phyloP scores from a whole-genome alignment of 2,113 vertebrate species.

The Pterocles burchelli region DNA sequence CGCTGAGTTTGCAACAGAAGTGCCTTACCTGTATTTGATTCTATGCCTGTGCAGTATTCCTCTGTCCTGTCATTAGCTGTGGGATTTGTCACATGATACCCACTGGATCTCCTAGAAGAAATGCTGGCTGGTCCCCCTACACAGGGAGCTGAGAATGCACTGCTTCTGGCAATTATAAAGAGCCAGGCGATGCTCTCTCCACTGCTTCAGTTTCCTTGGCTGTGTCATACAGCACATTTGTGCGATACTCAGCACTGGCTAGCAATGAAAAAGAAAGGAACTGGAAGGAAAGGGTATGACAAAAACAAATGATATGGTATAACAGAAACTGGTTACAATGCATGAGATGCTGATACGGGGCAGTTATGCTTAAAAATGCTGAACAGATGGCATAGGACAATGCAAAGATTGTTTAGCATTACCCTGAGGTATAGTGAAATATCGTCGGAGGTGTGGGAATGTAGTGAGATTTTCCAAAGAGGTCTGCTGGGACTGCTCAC shows the following conservation, averaged over 20 bases:
- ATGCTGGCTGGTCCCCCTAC: rapidly evolving
- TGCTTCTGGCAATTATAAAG: constrained; percentile 3
- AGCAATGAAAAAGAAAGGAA: constrained; percentile 32
- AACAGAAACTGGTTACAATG: not conserved
- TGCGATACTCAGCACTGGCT: not conserved
- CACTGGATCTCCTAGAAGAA: not conserved
- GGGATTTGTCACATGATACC: not conserved
- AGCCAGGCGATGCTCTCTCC: not conserved
- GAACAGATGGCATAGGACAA: constrained; percentile 68
- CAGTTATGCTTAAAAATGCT: constrained; percentile 49
- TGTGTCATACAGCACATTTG: not conserved
- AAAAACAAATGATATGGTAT: constrained; percentile 48
- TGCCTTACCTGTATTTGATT: not conserved
- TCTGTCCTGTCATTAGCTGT: not conserved
- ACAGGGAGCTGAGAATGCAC: not conserved
- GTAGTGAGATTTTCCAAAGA: constrained; percentile 54
- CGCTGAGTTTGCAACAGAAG: not conserved
- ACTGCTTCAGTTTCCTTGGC: not conserved
- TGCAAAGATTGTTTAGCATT: constrained; percentile 64
- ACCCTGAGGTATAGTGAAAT: constrained; percentile 56
- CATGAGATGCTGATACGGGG: not conserved
- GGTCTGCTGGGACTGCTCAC: constrained; percentile 48
- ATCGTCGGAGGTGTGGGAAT: constrained; percentile 58
- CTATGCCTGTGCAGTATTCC: not conserved
- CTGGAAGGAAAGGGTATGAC: constrained; percentile 27